phyloP scores from a whole-genome alignment of 2,888 invertebrate species.

The Drosophila yooni region DNA sequence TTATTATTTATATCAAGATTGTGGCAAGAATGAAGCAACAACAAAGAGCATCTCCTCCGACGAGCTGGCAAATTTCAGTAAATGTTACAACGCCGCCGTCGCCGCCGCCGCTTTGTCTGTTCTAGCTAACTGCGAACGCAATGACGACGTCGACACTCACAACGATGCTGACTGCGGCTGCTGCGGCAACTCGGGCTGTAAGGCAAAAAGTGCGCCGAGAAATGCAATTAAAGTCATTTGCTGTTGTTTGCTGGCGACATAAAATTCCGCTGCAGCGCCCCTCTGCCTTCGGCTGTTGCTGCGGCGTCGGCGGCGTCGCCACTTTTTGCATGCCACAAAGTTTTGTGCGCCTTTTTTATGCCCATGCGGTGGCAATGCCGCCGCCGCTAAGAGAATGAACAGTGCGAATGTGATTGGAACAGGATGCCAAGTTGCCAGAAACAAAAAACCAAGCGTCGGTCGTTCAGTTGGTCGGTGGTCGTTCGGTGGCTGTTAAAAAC shows the following conservation, averaged over 20 bases:
- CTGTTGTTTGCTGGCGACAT: constrained; percentile 81
- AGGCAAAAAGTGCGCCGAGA: constrained; percentile 77
- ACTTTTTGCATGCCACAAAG: constrained; percentile 81
- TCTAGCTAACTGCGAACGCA: constrained; percentile 36
- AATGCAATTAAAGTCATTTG: constrained; percentile 84
- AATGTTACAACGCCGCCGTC: constrained; percentile 48
- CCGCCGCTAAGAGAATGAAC: constrained; percentile 66
- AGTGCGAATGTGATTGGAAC: constrained; percentile 70
- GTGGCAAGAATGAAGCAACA: constrained; percentile 36
- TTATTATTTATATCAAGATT: constrained; percentile 79
- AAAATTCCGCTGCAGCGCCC: constrained; percentile 70
- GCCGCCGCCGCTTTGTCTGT: constrained; percentile 73
- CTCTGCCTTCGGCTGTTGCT: constrained; percentile 43
- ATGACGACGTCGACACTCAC: constrained; percentile 6
- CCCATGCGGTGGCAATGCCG: constrained; percentile 55
- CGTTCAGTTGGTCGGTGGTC: constrained; percentile 44
- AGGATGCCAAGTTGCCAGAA: constrained; percentile 62
- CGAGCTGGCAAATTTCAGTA: constrained; percentile 44
- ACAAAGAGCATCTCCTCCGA: constrained; percentile 45
- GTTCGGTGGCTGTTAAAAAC: constrained; percentile 79
- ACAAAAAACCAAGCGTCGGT: constrained; percentile 53
- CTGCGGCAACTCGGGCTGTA: constrained; percentile 15
- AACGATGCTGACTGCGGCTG: constrained; percentile 14
- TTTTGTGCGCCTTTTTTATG: constrained; percentile 74
- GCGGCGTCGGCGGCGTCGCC: constrained; percentile 72